Evolutionary conservation across 2,113 vertebrate genomes (phyloP).

Genomic region (Gila orcuttii): DNA sequence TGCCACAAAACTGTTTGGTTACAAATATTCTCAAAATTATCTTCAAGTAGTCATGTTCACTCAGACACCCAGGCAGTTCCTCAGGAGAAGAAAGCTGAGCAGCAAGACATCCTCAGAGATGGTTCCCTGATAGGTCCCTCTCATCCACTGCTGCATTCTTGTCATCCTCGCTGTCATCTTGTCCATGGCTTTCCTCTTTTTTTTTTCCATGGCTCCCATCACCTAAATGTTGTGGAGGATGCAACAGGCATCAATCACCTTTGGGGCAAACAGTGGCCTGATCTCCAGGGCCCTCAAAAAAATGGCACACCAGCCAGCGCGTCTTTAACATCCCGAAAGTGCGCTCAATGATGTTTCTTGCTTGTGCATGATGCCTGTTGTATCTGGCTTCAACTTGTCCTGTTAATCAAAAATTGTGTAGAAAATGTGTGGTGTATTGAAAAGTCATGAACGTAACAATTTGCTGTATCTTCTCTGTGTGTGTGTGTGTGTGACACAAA

Average conservation of each 20-base stretch:
- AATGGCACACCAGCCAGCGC: slow-evolving; percentile 6
- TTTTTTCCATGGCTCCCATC: not conserved
- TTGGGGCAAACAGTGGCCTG: slow-evolving; percentile 21
- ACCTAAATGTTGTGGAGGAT: slow-evolving; percentile 44
- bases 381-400: no score
- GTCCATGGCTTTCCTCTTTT: not conserved
- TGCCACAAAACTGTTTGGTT: no score
- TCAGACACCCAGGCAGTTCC: not conserved
- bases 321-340: slow-evolving; percentile 31
- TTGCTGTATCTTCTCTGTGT: not conserved
- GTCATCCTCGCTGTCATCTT: no score
- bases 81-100: not conserved
- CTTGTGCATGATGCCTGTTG: not conserved
- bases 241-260: slow-evolving; percentile 32
- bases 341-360: slow-evolving; percentile 6
- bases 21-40: no score
- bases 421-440: not conserved
- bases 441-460: not conserved
- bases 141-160: not conserved
- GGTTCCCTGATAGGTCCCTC: slow-evolving; percentile 4
- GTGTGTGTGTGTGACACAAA: no score
- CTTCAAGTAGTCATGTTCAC: not conserved
- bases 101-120: not conserved
- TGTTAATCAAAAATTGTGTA: not conserved
- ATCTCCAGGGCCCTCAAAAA: slow-evolving; percentile 31